Percentiles rank a stretch among this genome's conserved stretches.
Evolutionary conservation across 2,113 vertebrate genomes (phyloP).

Genomic region (Heterocephalus glaber): DNA sequence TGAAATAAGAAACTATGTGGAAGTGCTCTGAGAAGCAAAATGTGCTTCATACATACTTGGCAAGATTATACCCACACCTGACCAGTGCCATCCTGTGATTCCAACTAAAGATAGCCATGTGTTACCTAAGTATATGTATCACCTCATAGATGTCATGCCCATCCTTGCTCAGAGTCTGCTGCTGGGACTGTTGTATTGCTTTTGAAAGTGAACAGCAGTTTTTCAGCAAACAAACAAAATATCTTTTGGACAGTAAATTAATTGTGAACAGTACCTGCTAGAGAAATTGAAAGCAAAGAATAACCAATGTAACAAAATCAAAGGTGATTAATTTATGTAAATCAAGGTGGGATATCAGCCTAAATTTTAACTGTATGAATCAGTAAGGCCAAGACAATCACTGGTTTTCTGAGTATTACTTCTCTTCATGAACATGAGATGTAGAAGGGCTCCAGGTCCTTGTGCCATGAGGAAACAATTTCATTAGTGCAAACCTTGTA

Average conservation of each 20-base stretch:
- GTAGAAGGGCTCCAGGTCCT: not conserved
- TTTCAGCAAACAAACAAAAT: not conserved
- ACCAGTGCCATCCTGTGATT: not conserved
- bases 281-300: not conserved
- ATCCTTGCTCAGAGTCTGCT: not conserved
- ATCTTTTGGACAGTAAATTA: not conserved
- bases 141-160: not conserved
- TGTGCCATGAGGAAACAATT: not conserved
- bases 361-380: not conserved
- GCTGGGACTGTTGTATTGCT: not conserved
- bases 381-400: not conserved
- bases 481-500: not conserved
- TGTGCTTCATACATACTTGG: not conserved
- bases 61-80: not conserved
- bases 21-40: not conserved
- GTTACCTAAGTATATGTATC: not conserved
- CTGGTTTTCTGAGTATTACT: not conserved
- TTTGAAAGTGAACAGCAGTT: not conserved
- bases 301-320: not conserved
- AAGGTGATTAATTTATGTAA: not conserved
- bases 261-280: not conserved
- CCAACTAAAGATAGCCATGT: not conserved
- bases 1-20: not conserved
- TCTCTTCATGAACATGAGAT: not conserved
- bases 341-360: not conserved